Evolutionary conservation across 30 jellyfish, hydroid and myxozoan genomes (phyloP).

Genomic region (Catostylus mosaicus): DNA sequence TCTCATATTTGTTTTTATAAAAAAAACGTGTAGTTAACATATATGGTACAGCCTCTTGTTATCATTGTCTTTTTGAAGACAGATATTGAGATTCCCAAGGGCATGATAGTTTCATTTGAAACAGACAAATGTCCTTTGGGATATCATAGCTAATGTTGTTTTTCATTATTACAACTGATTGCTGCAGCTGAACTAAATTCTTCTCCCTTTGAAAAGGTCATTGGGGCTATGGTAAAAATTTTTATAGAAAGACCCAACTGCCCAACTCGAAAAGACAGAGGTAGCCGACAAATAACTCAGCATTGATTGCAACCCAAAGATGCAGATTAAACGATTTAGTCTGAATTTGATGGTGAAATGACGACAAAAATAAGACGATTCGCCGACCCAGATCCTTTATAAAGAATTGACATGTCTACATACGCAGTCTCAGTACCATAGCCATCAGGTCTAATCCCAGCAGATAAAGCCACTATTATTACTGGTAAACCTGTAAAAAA

Average conservation of each 20-base stretch:
- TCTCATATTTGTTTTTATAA: too few species aligned
- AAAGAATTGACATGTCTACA: not conserved
- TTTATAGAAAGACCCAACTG: too few species aligned
- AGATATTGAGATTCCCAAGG: too few species aligned
- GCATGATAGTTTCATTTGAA: too few species aligned
- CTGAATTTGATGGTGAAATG: not conserved
- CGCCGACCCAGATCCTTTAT: not conserved
- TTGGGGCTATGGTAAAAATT: too few species aligned
- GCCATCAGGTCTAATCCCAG: constrained; percentile 93
- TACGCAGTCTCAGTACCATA: constrained; percentile 83
- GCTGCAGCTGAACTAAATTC: not conserved
- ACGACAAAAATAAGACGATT: not conserved
- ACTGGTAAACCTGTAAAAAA: constrained; percentile 81
- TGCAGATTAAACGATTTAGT: not conserved
- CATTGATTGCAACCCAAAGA: not conserved
- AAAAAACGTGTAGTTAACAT: too few species aligned
- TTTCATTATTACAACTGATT: too few species aligned
- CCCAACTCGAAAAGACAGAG: not conserved
- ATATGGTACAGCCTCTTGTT: too few species aligned
- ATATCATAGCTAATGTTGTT: too few species aligned
- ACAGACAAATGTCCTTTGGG: too few species aligned
- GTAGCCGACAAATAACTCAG: not conserved
- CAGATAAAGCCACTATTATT: constrained; percentile 84
- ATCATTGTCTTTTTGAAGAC: too few species aligned
- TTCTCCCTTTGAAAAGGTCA: not conserved